Evolutionary conservation across 1,140 invertebrate genomes (phyloP).

Genomic region (Eubasilissa regina): DNA sequence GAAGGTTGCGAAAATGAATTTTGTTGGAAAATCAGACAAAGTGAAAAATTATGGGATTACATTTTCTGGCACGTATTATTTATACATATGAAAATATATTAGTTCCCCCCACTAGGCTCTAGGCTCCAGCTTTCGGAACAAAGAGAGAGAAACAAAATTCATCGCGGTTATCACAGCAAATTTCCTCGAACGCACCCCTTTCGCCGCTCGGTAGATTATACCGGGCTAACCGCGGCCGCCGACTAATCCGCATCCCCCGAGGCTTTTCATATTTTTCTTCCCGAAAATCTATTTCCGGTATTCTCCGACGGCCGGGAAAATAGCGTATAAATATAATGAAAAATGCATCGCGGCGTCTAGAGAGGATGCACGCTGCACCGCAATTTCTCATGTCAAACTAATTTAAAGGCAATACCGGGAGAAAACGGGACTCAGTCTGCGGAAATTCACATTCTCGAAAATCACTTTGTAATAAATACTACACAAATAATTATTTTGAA

Average conservation of each 20-base stretch:
- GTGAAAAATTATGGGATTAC: too few species aligned
- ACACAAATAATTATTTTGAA: too few species aligned
- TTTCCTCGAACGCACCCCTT: background rate
- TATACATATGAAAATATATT: too few species aligned
- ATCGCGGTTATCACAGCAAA: too few species aligned
- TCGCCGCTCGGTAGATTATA: background rate
- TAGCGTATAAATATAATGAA: constrained; percentile 3
- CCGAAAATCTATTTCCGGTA: constrained; percentile 30
- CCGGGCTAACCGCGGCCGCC: background rate
- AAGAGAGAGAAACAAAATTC: too few species aligned
- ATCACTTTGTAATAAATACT: background rate
- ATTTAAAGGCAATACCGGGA: constrained; percentile 40
- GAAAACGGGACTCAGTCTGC: background rate
- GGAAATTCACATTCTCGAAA: constrained; percentile 1
- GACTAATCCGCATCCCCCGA: constrained; percentile 31
- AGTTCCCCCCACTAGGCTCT: too few species aligned
- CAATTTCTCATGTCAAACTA: constrained; percentile 44
- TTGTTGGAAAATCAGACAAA: too few species aligned
- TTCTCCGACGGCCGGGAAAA: background rate
- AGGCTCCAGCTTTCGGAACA: too few species aligned
- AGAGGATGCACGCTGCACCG: constrained; percentile 19
- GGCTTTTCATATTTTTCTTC: constrained; percentile 23
- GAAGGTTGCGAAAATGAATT: too few species aligned
- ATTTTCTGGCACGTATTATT: too few species aligned
- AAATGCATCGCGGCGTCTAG: constrained; percentile 27